Evolutionary conservation across 2,113 vertebrate genomes (phyloP).

Genomic region (Strigops habroptila): DNA sequence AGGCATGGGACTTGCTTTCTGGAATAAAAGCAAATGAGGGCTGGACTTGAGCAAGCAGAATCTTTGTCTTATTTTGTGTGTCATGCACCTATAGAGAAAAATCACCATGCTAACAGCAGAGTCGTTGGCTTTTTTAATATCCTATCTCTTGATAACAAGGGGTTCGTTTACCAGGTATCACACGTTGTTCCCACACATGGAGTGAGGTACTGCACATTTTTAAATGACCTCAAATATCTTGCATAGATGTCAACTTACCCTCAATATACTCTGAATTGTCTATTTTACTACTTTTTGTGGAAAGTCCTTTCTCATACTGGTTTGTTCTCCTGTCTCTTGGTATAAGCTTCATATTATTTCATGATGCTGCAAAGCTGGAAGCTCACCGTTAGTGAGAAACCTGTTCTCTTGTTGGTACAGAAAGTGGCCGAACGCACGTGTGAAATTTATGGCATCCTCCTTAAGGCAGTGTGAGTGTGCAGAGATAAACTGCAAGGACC

Average conservation of each 20-base stretch:
- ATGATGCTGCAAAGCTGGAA: neutral
- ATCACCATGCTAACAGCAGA: neutral
- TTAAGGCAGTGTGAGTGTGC: fast-evolving
- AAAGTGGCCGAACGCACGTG: fast-evolving
- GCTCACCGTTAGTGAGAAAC: neutral
- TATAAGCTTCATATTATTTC: neutral
- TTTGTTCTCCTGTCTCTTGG: neutral
- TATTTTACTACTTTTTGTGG: neutral
- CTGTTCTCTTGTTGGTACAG: fast-evolving
- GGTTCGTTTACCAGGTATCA: neutral
- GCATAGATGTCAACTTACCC: neutral
- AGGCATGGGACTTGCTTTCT: neutral
- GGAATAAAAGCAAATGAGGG: neutral
- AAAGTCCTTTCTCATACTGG: neutral
- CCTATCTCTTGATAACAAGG: neutral
- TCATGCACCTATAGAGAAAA: neutral
- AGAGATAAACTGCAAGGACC: neutral
- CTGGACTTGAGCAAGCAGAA: neutral
- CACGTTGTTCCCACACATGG: neutral
- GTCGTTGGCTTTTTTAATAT: neutral
- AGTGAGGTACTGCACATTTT: neutral
- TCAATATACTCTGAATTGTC: neutral
- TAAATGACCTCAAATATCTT: neutral
- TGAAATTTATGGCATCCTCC: neutral
- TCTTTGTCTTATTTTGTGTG: neutral